Conservation (phyloP, 2,113 vertebrate genomes). For the Actenoides lindsayi region DNA sequence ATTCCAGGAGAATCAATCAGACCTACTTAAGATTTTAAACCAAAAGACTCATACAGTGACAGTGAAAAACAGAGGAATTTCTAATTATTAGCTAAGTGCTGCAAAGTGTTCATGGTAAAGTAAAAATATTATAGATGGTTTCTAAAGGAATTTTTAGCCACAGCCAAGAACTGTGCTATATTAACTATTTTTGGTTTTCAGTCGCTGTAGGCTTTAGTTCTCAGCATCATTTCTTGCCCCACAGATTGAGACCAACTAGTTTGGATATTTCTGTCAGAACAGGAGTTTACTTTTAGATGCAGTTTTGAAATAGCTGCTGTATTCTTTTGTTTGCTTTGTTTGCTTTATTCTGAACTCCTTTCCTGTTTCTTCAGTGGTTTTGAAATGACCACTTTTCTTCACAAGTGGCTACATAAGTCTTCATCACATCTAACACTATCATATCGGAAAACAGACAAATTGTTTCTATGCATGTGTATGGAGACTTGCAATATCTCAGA, state of each 20-base stretch:
- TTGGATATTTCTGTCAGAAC: neutral
- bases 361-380: neutral
- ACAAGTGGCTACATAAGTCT: neutral
- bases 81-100: constrained; percentile 11
- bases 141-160: constrained; percentile 13
- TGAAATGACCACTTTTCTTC: neutral
- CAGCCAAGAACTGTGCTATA: neutral
- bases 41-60: neutral
- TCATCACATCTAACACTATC: neutral
- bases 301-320: neutral
- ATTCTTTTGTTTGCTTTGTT: neutral
- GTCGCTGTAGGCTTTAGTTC: neutral
- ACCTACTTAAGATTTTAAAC: neutral
- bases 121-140: neutral
- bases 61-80: constrained; percentile 26
- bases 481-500: neutral
- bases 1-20: constrained; percentile 13
- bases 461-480: neutral
- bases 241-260: neutral
- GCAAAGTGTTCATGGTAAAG: neutral
- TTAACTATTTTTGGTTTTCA: neutral
- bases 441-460: neutral
- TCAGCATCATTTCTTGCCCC: neutral
- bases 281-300: neutral
- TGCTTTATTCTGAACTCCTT: neutral